Evolutionary conservation across 2,113 vertebrate species (phyloP).

Genomic region (Pollachius pollachius): DNA sequence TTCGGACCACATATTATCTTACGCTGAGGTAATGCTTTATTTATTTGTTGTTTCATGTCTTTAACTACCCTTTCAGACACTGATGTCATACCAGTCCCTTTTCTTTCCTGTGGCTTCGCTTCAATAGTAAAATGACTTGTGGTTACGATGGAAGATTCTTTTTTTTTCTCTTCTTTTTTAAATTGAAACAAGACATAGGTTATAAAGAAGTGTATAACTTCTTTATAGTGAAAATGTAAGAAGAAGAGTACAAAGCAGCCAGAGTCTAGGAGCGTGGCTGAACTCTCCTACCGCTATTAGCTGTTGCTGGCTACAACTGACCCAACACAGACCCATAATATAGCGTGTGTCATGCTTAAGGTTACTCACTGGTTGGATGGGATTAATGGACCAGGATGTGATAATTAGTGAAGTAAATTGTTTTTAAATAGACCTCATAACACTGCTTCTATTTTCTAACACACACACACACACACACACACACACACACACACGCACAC

Average conservation of each 20-base stretch:
- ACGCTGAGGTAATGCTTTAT: slow-evolving; percentile 57
- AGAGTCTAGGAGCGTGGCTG: not conserved
- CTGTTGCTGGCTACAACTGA: slow-evolving; percentile 20
- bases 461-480: not conserved
- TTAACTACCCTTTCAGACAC: slow-evolving; percentile 52
- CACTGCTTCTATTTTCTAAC: slow-evolving; percentile 26
- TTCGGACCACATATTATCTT: slow-evolving; percentile 33
- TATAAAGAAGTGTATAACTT: no score
- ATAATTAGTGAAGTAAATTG: slow-evolving; percentile 52
- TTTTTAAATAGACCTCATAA: slow-evolving; percentile 45
- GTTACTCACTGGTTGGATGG: slow-evolving; percentile 27
- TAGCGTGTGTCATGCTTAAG: slow-evolving; percentile 39
- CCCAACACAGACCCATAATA: slow-evolving; percentile 22
- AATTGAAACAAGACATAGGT: slow-evolving; percentile 47
- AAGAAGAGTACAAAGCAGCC: no score
- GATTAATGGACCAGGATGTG: slow-evolving; percentile 60
- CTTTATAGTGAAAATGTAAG: no score
- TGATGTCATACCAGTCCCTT: slow-evolving; percentile 56
- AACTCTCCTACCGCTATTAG: slow-evolving; percentile 15
- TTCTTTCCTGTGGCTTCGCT: slow-evolving; percentile 46
- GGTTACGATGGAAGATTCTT: slow-evolving; percentile 35
- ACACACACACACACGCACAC: slow-evolving; percentile 5
- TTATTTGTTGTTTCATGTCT: slow-evolving; percentile 57
- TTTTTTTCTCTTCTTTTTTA: slow-evolving; percentile 10
- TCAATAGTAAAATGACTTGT: slow-evolving; percentile 41